Conservation (phyloP, 2,888 invertebrate species). For the Epistrophe eligans region DNA sequence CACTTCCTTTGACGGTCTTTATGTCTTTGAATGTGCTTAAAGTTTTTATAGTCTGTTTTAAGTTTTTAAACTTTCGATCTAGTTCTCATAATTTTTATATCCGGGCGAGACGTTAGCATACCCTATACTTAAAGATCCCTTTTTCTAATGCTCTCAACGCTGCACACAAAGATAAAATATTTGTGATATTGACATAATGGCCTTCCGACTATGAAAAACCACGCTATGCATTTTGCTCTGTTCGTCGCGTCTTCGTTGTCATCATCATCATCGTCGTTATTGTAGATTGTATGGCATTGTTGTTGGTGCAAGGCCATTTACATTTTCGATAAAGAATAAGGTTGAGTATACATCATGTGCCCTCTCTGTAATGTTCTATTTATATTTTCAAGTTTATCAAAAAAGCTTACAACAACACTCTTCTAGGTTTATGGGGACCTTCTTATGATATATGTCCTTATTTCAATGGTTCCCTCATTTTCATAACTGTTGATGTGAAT, state of each 20-base stretch:
- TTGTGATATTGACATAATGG: constrained; percentile 74
- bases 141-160: constrained; percentile 54
- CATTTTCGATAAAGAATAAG: background rate
- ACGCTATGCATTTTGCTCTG: constrained; percentile 61
- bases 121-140: constrained; percentile 4
- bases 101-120: background rate
- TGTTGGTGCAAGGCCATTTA: constrained; percentile 31
- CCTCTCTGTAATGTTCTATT: constrained; percentile 31
- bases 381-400: constrained; percentile 64
- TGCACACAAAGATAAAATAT: constrained; percentile 70
- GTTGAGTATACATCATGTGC: constrained; percentile 20
- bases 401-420: constrained; percentile 59
- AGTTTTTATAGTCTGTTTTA: no score
- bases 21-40: no score
- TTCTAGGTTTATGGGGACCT: constrained; percentile 26
- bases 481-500: constrained; percentile 69
- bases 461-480: constrained; percentile 67
- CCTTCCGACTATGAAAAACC: constrained; percentile 62
- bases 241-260: constrained; percentile 6
- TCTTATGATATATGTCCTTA: constrained; percentile 45
- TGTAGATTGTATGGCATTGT: constrained; percentile 40
- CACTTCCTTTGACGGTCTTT: background rate
- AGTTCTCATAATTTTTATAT: background rate
- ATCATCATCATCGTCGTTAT: constrained; percentile 16
- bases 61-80: no score